phyloP scores from a whole-genome alignment of 1,140 invertebrate species.

The Glossosoma conforme region DNA sequence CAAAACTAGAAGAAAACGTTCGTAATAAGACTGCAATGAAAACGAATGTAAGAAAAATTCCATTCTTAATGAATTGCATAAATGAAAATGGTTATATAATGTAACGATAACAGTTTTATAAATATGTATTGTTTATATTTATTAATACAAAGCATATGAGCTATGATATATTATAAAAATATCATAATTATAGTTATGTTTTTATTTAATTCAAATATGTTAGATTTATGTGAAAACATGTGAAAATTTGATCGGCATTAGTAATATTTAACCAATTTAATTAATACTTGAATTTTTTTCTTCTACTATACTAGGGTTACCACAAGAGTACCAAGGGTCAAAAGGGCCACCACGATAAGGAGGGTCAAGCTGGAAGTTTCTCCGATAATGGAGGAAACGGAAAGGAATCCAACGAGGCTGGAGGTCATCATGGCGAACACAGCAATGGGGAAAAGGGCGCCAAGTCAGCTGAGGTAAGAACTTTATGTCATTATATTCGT shows the following conservation, averaged over 20 bases:
- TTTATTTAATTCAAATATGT: slow-evolving; percentile 20
- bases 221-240: too few relatives aligned
- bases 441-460: slow-evolving; percentile 52
- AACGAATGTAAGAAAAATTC: slow-evolving; percentile 10
- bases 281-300: too few relatives aligned
- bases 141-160: too few relatives aligned
- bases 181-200: too few relatives aligned
- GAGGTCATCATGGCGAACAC: slow-evolving; percentile 55
- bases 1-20: too few relatives aligned
- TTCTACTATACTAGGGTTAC: slow-evolving; percentile 38
- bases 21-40: too few relatives aligned
- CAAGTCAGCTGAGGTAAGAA: slow-evolving; percentile 44
- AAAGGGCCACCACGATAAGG: slow-evolving; percentile 62
- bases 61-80: background rate
- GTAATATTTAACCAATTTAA: slow-evolving; percentile 33
- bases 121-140: too few relatives aligned
- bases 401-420: slow-evolving; percentile 58
- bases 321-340: slow-evolving; percentile 58
- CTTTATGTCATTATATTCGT: too few relatives aligned
- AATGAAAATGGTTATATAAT: too few relatives aligned
- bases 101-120: too few relatives aligned
- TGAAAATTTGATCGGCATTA: too few relatives aligned
- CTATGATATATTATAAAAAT: too few relatives aligned
- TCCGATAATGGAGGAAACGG: slow-evolving; percentile 57
- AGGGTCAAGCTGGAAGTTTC: slow-evolving; percentile 55